phyloP scores from a whole-genome alignment of 1,140 invertebrate species.

The Ceratosolen solmsi region DNA sequence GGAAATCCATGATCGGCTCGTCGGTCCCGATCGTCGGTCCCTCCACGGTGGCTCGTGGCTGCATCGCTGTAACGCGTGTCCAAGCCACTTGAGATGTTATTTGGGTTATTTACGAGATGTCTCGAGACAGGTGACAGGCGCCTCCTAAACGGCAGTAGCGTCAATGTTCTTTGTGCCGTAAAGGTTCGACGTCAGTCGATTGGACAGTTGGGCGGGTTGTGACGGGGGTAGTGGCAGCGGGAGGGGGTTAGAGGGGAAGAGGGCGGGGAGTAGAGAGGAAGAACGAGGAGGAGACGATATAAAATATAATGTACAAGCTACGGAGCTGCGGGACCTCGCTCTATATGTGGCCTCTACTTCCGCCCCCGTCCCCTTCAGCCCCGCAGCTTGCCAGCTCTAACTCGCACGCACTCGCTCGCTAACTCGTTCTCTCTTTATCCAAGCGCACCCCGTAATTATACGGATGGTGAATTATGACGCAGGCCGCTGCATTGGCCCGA shows the following conservation, averaged over 20 bases:
- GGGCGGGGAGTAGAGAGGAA: too few relatives aligned
- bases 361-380: too few relatives aligned
- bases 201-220: too few relatives aligned
- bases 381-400: neutral
- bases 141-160: constrained; percentile 56
- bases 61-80: neutral
- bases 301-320: too few relatives aligned
- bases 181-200: too few relatives aligned
- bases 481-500: constrained; percentile 22
- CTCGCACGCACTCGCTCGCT: constrained; percentile 16
- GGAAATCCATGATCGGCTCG: neutral
- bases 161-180: too few relatives aligned
- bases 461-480: constrained; percentile 65
- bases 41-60: neutral
- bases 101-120: constrained; percentile 63
- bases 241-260: too few relatives aligned
- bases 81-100: constrained; percentile 63
- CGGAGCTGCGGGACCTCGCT: neutral
- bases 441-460: constrained; percentile 60
- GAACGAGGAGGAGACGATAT: too few relatives aligned
- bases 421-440: neutral
- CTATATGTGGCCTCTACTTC: neutral
- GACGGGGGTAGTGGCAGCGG: too few relatives aligned
- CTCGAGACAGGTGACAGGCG: constrained; percentile 63
- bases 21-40: too few relatives aligned